Evolutionary conservation across 2,888 invertebrate species (phyloP).

Genomic region (Lamellibrachia satsuma): DNA sequence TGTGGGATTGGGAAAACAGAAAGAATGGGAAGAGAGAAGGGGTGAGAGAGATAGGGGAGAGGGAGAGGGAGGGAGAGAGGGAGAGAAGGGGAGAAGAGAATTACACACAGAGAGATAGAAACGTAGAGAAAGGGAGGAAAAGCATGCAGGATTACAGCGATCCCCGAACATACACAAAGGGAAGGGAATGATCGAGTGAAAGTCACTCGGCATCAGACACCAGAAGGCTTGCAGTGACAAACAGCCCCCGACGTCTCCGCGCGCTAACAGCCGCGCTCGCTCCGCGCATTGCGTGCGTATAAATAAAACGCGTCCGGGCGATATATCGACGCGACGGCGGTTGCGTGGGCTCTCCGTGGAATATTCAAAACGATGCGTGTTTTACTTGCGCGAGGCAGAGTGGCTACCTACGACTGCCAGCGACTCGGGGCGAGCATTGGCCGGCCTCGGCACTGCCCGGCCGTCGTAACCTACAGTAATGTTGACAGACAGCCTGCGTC

Average conservation of each 20-base stretch:
- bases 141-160: neutral
- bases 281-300: neutral
- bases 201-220: neutral
- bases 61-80: no score
- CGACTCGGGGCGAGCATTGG: neutral
- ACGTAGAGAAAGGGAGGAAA: no score
- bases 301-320: neutral
- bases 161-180: neutral
- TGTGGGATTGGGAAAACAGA: no score
- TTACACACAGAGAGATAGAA: no score
- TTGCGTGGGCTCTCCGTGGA: neutral
- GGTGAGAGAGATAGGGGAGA: no score
- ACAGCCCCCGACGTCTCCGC: neutral
- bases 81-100: no score
- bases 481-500: neutral
- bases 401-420: neutral
- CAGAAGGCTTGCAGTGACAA: neutral
- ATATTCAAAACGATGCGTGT: constrained; percentile 6
- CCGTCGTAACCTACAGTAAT: neutral
- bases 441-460: neutral
- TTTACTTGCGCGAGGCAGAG: neutral
- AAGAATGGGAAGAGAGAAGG: no score
- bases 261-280: neutral
- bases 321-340: neutral
- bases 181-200: neutral